Evolutionary conservation across 2,113 vertebrate genomes (phyloP), one percentile per base, ranked within the genome.

Genomic region (Thymallus thymallus): DNA sequence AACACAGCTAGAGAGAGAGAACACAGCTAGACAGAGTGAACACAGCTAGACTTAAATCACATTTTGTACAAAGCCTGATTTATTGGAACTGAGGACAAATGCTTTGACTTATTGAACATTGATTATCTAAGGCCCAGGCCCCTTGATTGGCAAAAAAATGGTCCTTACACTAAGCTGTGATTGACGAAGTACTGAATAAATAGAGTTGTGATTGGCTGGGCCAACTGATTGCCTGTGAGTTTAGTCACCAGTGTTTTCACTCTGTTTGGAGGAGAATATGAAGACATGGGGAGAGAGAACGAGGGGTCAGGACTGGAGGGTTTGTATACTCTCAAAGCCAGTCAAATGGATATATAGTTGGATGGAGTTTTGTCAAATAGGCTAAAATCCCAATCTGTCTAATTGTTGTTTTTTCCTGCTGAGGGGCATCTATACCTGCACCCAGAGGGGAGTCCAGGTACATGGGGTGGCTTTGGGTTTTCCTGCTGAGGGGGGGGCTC

Each of bases 61-160:
- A 51, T 55, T 55, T 55, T 55, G 51, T 7, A 7, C 56, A 60
- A 60, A 60, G 56, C 18, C n/a, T 60, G 10, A 6, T 60, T 60
- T 60, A 23, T 22, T 60, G 56, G 18, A 60, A 60, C 6, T 13
- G 2, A 63, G 58, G 13, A 55, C 12, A 41, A 23, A 16, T 23
- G 9, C 56, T 22, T 9, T 60, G 32, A 30, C 68, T 69, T 26
- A 51, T 69, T 26, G 46, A 30, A 16, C 68, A 22, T 55, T 16
- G 3, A 55, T 29, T 24, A 18, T 41, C 22, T 13, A 18, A 16
- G 68, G 46, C 51, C 32, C 46, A 51, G 24, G 68, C 13, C 68
- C 51, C 68, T 51, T 55, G 68, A 69, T 55, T 69, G 68, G 68
- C 68, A 55, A n/a, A 48, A 45, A 24, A 48, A 6, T 56, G 68